phyloP scores from a whole-genome alignment of 2,113 vertebrate genomes.

The Vicugna pacos region DNA sequence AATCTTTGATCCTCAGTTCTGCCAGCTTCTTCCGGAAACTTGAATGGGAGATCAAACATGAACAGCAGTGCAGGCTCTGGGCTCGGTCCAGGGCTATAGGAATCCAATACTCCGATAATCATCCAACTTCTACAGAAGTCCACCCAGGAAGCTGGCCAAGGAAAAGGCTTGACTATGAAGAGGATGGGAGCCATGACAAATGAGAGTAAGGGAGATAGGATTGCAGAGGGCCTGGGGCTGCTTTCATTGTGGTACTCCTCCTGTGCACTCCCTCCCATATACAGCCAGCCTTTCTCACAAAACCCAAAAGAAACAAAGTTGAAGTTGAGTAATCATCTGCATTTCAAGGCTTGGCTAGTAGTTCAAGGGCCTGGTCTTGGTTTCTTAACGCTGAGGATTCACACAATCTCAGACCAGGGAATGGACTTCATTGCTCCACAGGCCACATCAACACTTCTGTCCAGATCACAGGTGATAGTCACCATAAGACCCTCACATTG shows the following conservation, averaged over 20 bases:
- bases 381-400: slow-evolving; percentile 6
- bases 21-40: slow-evolving; percentile 81
- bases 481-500: background rate
- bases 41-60: slow-evolving; percentile 86
- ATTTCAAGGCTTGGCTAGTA: background rate
- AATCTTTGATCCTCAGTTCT: slow-evolving; percentile 86
- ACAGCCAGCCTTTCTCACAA: background rate
- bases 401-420: background rate
- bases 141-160: slow-evolving; percentile 80
- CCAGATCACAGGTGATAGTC: background rate
- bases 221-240: slow-evolving; percentile 1
- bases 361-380: background rate
- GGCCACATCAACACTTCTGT: background rate
- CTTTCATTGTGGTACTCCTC: slow-evolving; percentile 18
- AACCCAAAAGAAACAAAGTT: slow-evolving; percentile 7
- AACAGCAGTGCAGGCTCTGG: slow-evolving; percentile 75
- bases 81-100: slow-evolving; percentile 77
- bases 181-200: slow-evolving; percentile 73
- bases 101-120: slow-evolving; percentile 86
- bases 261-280: background rate
- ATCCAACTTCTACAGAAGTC: slow-evolving; percentile 75
- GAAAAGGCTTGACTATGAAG: slow-evolving; percentile 66
- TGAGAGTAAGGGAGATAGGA: background rate
- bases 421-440: background rate
- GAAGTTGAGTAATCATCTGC: background rate